phyloP scores from a whole-genome alignment of 2,113 vertebrate species.

The Rhinolophus sinicus region DNA sequence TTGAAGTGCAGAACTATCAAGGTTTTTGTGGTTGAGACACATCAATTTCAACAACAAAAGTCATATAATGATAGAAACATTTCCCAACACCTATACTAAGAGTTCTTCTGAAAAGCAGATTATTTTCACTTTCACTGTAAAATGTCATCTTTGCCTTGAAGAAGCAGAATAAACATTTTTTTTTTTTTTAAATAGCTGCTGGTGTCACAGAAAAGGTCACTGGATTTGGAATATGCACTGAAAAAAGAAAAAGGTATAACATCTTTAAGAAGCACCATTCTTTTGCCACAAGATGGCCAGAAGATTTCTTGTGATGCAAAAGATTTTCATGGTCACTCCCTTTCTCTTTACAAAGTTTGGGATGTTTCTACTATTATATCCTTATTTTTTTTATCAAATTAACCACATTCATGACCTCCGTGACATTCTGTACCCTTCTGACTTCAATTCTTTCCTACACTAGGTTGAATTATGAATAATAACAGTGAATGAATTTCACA shows the following conservation, averaged over 20 bases:
- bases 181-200: no score
- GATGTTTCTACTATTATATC: neutral
- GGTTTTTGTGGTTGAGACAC: neutral
- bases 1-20: neutral
- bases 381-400: neutral
- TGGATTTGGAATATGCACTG: neutral
- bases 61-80: neutral
- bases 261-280: neutral
- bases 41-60: conserved; percentile 40
- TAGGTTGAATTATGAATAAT: neutral
- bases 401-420: neutral
- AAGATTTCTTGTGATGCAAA: neutral
- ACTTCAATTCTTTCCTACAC: conserved; percentile 12
- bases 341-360: conserved; percentile 1
- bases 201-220: neutral
- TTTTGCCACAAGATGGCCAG: conserved; percentile 29
- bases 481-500: neutral
- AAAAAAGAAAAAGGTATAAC: neutral
- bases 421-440: neutral
- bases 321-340: neutral
- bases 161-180: conserved; percentile 25
- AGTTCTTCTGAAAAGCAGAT: conserved; percentile 31
- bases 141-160: conserved; percentile 25
- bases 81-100: neutral
- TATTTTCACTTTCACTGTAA: conserved; percentile 17